Conservation (phyloP, 2,888 invertebrate genomes). For the Sinopyrophorus schimmeli region DNA sequence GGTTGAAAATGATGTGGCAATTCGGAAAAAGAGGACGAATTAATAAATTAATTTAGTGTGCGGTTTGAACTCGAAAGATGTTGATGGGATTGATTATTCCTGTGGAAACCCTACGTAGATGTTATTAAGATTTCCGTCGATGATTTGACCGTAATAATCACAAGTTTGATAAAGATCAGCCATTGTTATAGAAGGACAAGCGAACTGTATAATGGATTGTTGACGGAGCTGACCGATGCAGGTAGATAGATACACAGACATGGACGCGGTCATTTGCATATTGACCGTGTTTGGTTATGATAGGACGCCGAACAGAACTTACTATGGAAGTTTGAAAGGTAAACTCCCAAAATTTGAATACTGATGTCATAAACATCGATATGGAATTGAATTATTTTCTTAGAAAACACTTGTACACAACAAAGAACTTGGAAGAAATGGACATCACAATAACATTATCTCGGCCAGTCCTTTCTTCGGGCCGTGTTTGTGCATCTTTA, state of each 20-base stretch:
- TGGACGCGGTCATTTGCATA: conserved; percentile 52
- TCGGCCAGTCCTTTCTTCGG: conserved; percentile 40
- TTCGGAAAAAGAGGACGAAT: too few relatives aligned
- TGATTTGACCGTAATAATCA: too few relatives aligned
- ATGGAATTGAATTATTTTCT: conserved; percentile 34
- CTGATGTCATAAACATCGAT: conserved; percentile 35
- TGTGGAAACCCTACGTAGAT: too few relatives aligned
- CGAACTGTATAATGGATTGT: conserved; percentile 53
- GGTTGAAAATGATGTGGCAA: too few relatives aligned
- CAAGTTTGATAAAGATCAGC: conserved; percentile 23
- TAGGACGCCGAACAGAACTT: conserved; percentile 52
- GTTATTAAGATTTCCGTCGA: too few relatives aligned
- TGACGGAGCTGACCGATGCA: conserved; percentile 56
- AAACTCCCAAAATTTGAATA: conserved; percentile 43
- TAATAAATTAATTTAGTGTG: too few relatives aligned
- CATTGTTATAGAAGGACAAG: conserved; percentile 41
- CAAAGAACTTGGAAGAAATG: conserved; percentile 41
- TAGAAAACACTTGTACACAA: conserved; percentile 43
- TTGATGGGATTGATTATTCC: too few relatives aligned
- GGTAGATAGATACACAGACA: conserved; percentile 45
- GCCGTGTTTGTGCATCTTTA: conserved; percentile 52
- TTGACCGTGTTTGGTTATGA: conserved; percentile 54
- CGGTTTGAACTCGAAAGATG: too few relatives aligned
- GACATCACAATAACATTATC: conserved; percentile 48
- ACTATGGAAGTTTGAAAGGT: conserved; percentile 49